Conservation (phyloP, 53 echinoderm and acorn worm species). For the Patiria pectinifera region DNA sequence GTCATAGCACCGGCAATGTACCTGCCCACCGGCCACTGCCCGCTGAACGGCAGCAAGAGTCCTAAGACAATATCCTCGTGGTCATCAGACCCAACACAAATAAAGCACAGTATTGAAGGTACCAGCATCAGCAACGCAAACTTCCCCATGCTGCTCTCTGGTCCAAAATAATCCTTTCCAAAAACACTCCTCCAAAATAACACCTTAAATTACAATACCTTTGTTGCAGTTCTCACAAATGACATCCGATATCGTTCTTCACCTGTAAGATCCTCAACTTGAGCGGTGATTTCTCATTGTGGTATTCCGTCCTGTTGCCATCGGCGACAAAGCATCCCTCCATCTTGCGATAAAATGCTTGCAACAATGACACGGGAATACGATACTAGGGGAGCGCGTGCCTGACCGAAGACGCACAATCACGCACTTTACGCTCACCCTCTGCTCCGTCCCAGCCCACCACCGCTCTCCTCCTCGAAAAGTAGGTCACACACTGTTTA, state of each 20-base stretch:
- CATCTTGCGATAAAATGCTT: not conserved
- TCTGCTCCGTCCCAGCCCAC: too few species aligned
- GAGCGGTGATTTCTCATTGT: not conserved
- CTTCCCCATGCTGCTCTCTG: not conserved
- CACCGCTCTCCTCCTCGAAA: not conserved
- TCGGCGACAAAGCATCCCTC: not conserved
- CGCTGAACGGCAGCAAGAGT: slow-evolving; percentile 69
- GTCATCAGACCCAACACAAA: not conserved
- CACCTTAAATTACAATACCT: not conserved
- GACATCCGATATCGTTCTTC: not conserved
- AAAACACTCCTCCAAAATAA: not conserved
- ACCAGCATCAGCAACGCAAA: not conserved
- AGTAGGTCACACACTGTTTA: not conserved
- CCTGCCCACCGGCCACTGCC: slow-evolving; percentile 65
- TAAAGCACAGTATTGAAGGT: not conserved
- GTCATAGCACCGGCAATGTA: slow-evolving; percentile 68
- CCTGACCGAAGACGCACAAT: not conserved
- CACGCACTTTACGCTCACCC: not conserved
- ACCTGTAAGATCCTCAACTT: not conserved
- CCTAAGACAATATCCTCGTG: slow-evolving; percentile 63
- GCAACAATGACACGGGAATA: not conserved
- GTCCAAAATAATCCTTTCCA: not conserved
- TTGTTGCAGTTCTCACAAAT: not conserved
- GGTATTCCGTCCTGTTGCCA: not conserved
- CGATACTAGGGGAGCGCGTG: not conserved